Base-by-base conservation (phyloP, 2,888 invertebrate species). In the Rhodophaea formosa region DNA sequence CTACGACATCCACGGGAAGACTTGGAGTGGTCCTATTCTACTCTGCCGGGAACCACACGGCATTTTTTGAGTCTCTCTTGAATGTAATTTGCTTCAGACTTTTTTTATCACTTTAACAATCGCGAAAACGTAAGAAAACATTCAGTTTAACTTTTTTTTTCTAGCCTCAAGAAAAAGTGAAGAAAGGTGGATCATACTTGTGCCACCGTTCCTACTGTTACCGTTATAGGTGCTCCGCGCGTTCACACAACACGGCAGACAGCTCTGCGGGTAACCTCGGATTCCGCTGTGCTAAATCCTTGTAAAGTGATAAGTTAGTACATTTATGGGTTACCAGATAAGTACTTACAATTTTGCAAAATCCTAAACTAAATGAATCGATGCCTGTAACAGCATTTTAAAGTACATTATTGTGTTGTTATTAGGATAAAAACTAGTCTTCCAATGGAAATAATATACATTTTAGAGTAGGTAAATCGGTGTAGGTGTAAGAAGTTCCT, bases 111-210 rank as follows among this genome's bases (percentile, higher is more conserved):
- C 55, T 59, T n/a, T n/a, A n/a, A n/a, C n/a, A n/a, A n/a, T n/a
- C n/a, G n/a, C n/a, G n/a, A n/a, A n/a, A n/a, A n/a, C n/a, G n/a
- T n/a, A n/a, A n/a, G n/a, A n/a, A n/a, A n/a, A n/a, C n/a, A n/a
- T 57, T 59, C 53, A 39, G 30, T 16, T 39, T 12, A n/a, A 0
- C 7, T 30, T 16, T 59, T 53, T 53, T 53, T 52, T 86, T 86
- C 56, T 76, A 94, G 94, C 83, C 78, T 15, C 77, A 90, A 72
- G 95, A 97, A 72, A 96, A 96, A 79, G 97, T 98, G 7, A 99
- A 98, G 79, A 99, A 98, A 88, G 99, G 99, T 35, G 99, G 99
- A 1, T 99, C 98, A 0, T 99, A 96, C 80, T 92, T 98, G 74
- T 99, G 98, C 71, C 97, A 97, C 71, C 91, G 95, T 75, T 95